Evolutionary conservation across 2,888 invertebrate genomes (phyloP), one percentile per base, ranked within the genome.

Genomic region (Cheilosia urbana): DNA sequence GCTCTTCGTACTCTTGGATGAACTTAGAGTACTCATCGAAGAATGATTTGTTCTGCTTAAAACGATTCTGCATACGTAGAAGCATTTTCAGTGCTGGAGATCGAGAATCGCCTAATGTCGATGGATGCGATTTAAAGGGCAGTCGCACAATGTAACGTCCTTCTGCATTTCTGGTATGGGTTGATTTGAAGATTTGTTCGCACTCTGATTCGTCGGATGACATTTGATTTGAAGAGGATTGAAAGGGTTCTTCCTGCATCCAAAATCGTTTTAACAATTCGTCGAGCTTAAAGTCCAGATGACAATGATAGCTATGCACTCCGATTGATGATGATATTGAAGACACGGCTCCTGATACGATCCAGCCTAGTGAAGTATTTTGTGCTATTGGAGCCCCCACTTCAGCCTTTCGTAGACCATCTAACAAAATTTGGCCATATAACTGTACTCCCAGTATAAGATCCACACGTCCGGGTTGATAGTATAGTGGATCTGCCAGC

Each of bases 371-470:
- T n/a, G 75, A 69, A 7, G 34, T 30, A 30, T 30, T 30, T 15
- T 75, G 73, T 45, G 73, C 73, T 4, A 80, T 68, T 51, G 53
- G 62, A 15, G 72, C 42, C 1, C 17, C 51, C 13, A 6, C 27
- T 45, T 63, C 49, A 13, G 73, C 73, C 58, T 73, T 80, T 45
- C 49, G 30, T 37, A 80, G 17, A 19, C 73, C 60, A n/a, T 66
- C 27, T 19, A 73, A 42, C 55, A 68, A 42, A 40, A 57, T 57
- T 9, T 45, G 57, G 7, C 68, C 42, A 40, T 71, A 71, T 7
- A 72, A 13, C 51, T 51, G 40, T 3, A 72, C 72, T 40, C 69
- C 69, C 2, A 62, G 40, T 4, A 62, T 37, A 5, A 72, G 51
- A 53, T 72, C 72, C 5, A 75, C 42, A n/a, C 49, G 24, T n/a